Evolutionary conservation across 1,140 invertebrate species (phyloP).

Genomic region (Drosophila truncata): DNA sequence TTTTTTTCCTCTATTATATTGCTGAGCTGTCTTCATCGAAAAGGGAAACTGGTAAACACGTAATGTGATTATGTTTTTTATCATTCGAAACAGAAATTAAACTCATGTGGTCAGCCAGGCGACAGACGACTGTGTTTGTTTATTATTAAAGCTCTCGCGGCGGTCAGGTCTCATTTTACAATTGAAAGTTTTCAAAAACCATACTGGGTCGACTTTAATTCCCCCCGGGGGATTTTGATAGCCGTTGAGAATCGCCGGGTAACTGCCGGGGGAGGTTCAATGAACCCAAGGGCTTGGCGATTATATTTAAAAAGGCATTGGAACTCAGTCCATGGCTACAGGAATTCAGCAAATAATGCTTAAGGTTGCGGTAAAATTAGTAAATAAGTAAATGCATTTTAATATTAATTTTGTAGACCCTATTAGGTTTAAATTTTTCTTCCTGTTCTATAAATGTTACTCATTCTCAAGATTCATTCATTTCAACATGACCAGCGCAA

Average conservation of each 20-base stretch:
- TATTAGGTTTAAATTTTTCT: background rate
- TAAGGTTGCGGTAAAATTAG: background rate
- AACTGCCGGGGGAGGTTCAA: constrained; percentile 27
- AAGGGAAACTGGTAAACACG: constrained; percentile 67
- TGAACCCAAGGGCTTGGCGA: constrained; percentile 30
- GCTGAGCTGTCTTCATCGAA: constrained; percentile 21
- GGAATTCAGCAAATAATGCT: background rate
- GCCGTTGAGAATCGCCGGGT: constrained; percentile 15
- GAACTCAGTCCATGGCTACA: background rate
- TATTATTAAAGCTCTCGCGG: constrained; percentile 35
- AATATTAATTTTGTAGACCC: too few relatives aligned
- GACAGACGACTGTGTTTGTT: constrained; percentile 30
- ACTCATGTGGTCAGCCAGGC: constrained; percentile 30
- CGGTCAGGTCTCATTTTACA: constrained; percentile 43
- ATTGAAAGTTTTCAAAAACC: constrained; percentile 23
- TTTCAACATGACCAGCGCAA: constrained; percentile 66
- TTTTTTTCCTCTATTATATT: constrained; percentile 22
- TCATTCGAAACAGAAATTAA: constrained; percentile 47
- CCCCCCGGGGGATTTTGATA: constrained; percentile 38
- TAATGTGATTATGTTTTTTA: constrained; percentile 57
- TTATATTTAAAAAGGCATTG: background rate
- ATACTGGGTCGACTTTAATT: constrained; percentile 7
- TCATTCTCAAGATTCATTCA: constrained; percentile 33
- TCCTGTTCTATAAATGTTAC: background rate
- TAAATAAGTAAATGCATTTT: too few relatives aligned